Evolutionary conservation across 2,888 invertebrate species (phyloP).

Genomic region (Cheilosia pagana): DNA sequence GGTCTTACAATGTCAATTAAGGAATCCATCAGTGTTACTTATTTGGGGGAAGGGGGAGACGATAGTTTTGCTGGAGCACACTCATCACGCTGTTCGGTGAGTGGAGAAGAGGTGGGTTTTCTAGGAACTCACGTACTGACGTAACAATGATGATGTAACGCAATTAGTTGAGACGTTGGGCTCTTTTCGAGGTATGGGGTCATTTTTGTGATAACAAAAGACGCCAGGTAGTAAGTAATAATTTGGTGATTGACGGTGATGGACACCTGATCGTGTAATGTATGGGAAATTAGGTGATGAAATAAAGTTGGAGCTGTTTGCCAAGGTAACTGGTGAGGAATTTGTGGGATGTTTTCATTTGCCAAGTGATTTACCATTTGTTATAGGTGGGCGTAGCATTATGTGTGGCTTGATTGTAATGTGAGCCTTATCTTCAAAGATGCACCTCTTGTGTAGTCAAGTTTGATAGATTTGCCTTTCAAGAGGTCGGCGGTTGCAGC

Average conservation of each 20-base stretch:
- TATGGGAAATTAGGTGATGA: conserved; percentile 8
- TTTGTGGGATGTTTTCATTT: too few relatives aligned
- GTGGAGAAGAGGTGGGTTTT: neutral
- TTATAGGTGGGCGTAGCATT: too few relatives aligned
- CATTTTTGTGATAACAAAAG: conserved; percentile 27
- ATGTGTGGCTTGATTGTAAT: too few relatives aligned
- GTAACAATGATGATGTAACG: conserved; percentile 29
- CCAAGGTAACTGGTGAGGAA: conserved; percentile 6
- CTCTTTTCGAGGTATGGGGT: too few relatives aligned
- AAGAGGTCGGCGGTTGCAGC: too few relatives aligned
- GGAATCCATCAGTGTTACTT: conserved; percentile 18
- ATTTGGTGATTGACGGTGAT: neutral
- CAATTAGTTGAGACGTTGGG: conserved; percentile 21
- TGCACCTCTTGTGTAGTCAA: too few relatives aligned
- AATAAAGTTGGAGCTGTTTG: neutral
- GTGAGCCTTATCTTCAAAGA: too few relatives aligned
- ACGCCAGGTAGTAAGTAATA: neutral
- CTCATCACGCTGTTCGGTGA: neutral
- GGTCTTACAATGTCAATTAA: conserved; percentile 67
- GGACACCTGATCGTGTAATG: neutral
- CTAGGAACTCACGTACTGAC: conserved; percentile 3
- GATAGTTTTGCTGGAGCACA: neutral
- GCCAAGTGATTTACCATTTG: too few relatives aligned
- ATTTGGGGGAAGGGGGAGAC: neutral
- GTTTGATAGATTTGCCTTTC: too few relatives aligned